Evolutionary conservation across 2,113 vertebrate species (phyloP).

Genomic region (Orthochromis indermauri): DNA sequence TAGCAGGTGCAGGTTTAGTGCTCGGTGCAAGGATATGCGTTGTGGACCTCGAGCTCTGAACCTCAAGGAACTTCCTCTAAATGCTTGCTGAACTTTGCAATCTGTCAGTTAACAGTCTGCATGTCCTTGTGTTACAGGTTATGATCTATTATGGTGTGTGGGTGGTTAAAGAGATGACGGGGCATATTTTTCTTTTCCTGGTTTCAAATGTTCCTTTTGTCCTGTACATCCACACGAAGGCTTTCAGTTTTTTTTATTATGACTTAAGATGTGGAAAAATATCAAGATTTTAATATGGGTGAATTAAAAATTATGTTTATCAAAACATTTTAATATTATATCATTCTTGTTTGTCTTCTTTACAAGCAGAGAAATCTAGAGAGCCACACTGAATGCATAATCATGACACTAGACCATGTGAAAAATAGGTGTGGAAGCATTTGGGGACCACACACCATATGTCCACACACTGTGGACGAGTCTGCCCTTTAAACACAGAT

Average conservation of each 20-base stretch:
- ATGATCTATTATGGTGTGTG: neutral
- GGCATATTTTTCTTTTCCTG: neutral
- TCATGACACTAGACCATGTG: neutral
- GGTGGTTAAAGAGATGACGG: neutral
- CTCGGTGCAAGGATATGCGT: neutral
- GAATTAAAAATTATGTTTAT: neutral
- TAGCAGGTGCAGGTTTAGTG: neutral
- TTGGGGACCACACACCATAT: neutral
- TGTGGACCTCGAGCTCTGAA: neutral
- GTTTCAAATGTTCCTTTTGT: neutral
- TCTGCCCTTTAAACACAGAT: neutral
- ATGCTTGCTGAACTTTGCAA: neutral
- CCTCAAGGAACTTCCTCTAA: neutral
- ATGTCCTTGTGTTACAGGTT: neutral
- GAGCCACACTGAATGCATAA: neutral
- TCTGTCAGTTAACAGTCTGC: neutral
- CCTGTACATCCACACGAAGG: neutral
- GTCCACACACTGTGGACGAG: neutral
- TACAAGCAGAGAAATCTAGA: neutral
- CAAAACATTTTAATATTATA: neutral
- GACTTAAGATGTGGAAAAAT: neutral
- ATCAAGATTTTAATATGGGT: no score
- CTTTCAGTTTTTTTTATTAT: neutral
- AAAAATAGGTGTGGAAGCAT: neutral
- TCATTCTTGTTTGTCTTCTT: neutral